Percentiles rank a stretch among this genome's conserved stretches.
Evolutionary conservation across 2,797 vertebrate genomes (phyloP).

Genomic region (Margarornis squamiger): DNA sequence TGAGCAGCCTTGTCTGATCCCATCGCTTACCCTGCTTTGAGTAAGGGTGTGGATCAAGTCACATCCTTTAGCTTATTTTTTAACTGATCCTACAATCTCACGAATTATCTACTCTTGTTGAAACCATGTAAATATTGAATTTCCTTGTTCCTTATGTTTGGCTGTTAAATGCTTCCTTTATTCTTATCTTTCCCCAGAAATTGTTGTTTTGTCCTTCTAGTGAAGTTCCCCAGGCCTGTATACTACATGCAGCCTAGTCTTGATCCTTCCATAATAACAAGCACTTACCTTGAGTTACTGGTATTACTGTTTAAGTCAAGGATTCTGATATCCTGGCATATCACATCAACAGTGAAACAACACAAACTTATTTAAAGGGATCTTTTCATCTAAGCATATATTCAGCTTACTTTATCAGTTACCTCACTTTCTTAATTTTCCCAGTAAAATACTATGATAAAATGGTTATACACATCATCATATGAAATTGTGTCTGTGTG

Average conservation of each 20-base stretch:
- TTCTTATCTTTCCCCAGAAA: neutral
- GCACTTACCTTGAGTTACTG: neutral
- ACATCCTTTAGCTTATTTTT: neutral
- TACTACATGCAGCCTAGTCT: neutral
- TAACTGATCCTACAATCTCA: neutral
- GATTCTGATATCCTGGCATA: neutral
- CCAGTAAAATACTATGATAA: neutral
- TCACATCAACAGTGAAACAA: neutral
- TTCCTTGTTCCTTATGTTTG: neutral
- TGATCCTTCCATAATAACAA: neutral
- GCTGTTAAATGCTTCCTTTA: neutral
- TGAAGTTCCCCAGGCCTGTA: neutral
- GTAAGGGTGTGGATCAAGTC: neutral
- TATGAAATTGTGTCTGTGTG: neutral
- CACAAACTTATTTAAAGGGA: neutral
- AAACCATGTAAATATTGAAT: neutral
- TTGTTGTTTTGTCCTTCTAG: neutral
- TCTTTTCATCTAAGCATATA: neutral
- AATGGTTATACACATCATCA: neutral
- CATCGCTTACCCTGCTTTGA: neutral
- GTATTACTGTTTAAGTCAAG: neutral
- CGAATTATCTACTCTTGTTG: neutral
- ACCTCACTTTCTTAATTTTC: neutral
- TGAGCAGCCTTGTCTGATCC: neutral
- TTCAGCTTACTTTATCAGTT: neutral